These are phyloP conservation scores for Cyclophora punctaria DNA, from an alignment of 2,888 invertebrate species.

Conservation along the genomic window DNA sequence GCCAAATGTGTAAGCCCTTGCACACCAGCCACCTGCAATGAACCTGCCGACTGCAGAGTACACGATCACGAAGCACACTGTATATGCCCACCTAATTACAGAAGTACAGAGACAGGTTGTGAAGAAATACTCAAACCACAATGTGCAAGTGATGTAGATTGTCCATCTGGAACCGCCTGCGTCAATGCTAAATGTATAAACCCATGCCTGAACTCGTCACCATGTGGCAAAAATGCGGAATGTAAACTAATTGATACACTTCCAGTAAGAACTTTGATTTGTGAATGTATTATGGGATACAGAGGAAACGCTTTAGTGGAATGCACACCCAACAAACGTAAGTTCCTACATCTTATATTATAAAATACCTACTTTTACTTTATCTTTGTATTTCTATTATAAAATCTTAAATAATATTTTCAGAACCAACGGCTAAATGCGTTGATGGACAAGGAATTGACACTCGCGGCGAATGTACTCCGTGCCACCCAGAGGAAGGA, in stretches of 20 bases:
- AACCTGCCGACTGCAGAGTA: conserved; percentile 83
- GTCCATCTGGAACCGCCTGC: conserved; percentile 88
- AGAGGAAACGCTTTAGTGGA: conserved; percentile 90
- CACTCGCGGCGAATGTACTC: conserved; percentile 84
- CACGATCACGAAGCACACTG: conserved; percentile 86
- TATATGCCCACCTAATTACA: conserved; percentile 85
- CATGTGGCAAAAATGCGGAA: conserved; percentile 87
- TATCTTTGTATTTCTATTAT: not conserved
- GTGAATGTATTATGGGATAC: conserved; percentile 89
- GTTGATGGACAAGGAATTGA: conserved; percentile 85
- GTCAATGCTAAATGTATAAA: conserved; percentile 87
- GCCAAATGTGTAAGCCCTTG: conserved; percentile 87
- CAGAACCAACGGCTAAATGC: conserved; percentile 78
- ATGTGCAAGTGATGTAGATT: conserved; percentile 87
- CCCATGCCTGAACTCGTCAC: conserved; percentile 85
- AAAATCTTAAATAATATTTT: conserved; percentile 6
- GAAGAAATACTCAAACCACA: conserved; percentile 72
- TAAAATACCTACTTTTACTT: not conserved
- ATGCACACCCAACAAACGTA: conserved; percentile 82
- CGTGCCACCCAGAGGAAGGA: conserved; percentile 82
- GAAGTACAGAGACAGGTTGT: conserved; percentile 79
- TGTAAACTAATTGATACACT: conserved; percentile 87
- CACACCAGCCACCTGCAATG: conserved; percentile 79
- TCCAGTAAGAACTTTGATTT: conserved; percentile 91
- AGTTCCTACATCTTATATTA: conserved; percentile 36